Evolutionary conservation across 2,888 invertebrate species (phyloP), one percentile per base, ranked within the genome.

Genomic region (Empis stercorea): DNA sequence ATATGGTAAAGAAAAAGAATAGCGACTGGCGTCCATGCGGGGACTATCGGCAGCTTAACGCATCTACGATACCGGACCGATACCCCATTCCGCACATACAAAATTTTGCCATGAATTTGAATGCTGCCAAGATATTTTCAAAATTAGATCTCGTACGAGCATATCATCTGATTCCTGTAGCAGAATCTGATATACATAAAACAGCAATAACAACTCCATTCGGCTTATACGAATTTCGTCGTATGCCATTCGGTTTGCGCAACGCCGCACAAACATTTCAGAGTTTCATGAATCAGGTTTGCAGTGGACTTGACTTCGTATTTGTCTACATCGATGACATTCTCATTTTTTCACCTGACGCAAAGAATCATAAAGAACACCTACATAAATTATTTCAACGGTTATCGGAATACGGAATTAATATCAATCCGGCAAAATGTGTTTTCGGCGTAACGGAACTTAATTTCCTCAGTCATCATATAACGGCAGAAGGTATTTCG

Each of bases 191-290:
- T 32, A 37, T 44, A 5, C 40, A 36, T 10, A 48, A 48, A 17
- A 44, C 48, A 13, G 48, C 47, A 11, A 58, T 64, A 7, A 57
- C 48, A 1, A 64, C 63, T 2, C 61, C 62, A 1, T 62, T 63
- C 46, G 62, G 62, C 4, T 46, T 63, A 4, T 65, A 56, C 45
- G 63, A 64, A 48, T 61, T 55, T 43, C 17, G 23, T n/a, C n/a
- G 37, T 14, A 37, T 37, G 37, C 37, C 37, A 11, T 37, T 37
- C 15, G 37, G 37, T 3, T 10, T 37, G n/a, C 37, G 37, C 15
- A 37, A 37, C 37, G 37, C 37, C 9, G 15, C 37, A 14, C 37
- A 37, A 15, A 37, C n/a, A 14, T n/a, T 37, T 37, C 37, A 37
- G n/a, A 10, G 32, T 3, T 32, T 32, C 13, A 32, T 32, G 10